Evolutionary conservation across 2,888 invertebrate species (phyloP).

Genomic region (Aphodius sticticus): DNA sequence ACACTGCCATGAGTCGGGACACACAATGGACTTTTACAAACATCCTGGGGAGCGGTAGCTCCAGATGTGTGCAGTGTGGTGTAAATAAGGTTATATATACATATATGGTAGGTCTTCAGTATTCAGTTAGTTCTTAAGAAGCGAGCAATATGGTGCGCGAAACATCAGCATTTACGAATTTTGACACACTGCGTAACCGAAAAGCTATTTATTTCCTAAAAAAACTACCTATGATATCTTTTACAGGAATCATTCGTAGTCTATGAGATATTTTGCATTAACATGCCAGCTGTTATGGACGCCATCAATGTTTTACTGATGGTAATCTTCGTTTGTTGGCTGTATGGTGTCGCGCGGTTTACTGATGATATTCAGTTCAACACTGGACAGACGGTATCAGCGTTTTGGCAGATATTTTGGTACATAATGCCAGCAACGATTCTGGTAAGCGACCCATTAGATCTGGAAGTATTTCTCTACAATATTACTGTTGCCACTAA

Average conservation of each 20-base stretch:
- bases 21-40: too few relatives aligned
- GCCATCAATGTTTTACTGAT: slow-evolving; percentile 36
- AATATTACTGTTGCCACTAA: background rate
- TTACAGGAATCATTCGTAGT: slow-evolving; percentile 31
- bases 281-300: slow-evolving; percentile 25
- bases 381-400: slow-evolving; percentile 42
- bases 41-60: too few relatives aligned
- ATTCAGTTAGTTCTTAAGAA: too few relatives aligned
- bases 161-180: too few relatives aligned
- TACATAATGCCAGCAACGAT: slow-evolving; percentile 38
- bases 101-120: too few relatives aligned
- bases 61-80: too few relatives aligned
- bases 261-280: slow-evolving; percentile 19
- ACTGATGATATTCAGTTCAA: slow-evolving; percentile 47
- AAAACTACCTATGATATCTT: too few relatives aligned
- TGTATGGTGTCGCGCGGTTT: slow-evolving; percentile 44
- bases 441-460: slow-evolving; percentile 28
- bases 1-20: too few relatives aligned
- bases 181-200: too few relatives aligned
- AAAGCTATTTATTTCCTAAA: too few relatives aligned
- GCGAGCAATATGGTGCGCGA: too few relatives aligned
- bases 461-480: background rate
- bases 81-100: too few relatives aligned
- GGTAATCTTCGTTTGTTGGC: slow-evolving; percentile 40
- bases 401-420: slow-evolving; percentile 46